These are phyloP conservation scores for Goniozus legneri DNA, from an alignment of 1,140 invertebrate species.

Conservation along the genomic window DNA sequence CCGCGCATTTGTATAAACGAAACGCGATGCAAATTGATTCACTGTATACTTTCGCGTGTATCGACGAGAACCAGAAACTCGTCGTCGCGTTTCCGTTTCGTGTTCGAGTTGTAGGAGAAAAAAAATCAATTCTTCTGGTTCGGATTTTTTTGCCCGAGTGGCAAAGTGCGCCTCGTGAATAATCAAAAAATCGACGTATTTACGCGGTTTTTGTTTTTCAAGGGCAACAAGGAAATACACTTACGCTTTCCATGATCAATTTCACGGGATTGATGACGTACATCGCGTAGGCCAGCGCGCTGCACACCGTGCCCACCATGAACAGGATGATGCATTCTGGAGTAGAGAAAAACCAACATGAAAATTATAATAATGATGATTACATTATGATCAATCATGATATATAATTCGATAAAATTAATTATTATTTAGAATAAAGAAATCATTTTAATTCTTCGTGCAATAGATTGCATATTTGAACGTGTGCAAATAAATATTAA, in stretches of 20 bases:
- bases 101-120: no score
- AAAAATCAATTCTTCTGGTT: no score
- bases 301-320: slow-evolving; percentile 34
- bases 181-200: no score
- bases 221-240: slow-evolving; percentile 23
- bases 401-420: neutral
- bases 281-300: slow-evolving; percentile 44
- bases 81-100: no score
- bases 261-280: slow-evolving; percentile 55
- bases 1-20: no score
- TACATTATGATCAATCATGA: neutral
- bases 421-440: neutral
- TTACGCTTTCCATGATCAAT: slow-evolving; percentile 54
- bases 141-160: no score
- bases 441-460: neutral
- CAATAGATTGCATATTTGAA: neutral
- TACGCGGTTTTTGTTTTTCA: neutral
- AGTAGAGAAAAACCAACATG: slow-evolving; percentile 23
- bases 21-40: no score
- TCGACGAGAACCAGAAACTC: no score
- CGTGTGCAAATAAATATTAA: neutral
- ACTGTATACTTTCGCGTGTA: no score
- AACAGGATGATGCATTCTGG: slow-evolving; percentile 48
- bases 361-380: neutral
- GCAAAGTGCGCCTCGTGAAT: no score